These are phyloP conservation scores for Edolisoma coerulescens DNA, from an alignment of 2,113 vertebrate genomes.

Conservation along the genomic window DNA sequence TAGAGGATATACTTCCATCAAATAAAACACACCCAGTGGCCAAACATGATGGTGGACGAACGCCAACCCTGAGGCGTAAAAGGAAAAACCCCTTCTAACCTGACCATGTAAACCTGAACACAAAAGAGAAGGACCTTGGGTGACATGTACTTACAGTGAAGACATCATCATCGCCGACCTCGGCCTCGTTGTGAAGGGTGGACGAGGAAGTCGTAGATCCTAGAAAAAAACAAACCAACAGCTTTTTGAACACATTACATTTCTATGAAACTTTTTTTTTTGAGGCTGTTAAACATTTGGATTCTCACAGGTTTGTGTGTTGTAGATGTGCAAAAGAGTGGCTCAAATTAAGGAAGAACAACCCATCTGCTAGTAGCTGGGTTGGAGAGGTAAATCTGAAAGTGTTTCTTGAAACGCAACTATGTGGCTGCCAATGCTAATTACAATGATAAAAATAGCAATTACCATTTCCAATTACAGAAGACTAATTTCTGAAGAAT, in stretches of 20 bases:
- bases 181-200: conserved; percentile 94
- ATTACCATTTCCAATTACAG: background rate
- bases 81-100: background rate
- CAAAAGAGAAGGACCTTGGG: background rate
- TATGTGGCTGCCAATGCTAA: background rate
- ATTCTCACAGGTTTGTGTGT: background rate
- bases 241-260: background rate
- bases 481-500: background rate
- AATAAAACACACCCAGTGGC: background rate
- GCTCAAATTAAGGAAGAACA: background rate
- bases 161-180: conserved; percentile 96
- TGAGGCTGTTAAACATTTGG: background rate
- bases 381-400: background rate
- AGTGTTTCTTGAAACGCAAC: background rate
- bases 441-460: conserved; percentile 8
- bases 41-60: background rate
- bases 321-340: background rate
- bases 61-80: background rate
- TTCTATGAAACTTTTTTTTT: background rate
- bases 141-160: conserved; percentile 85
- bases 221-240: conserved; percentile 42
- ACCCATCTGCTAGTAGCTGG: background rate
- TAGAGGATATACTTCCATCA: background rate
- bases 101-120: background rate
- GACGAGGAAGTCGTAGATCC: conserved; percentile 98